phyloP scores from a whole-genome alignment of 2,888 invertebrate species.

The Bembecia ichneumoniformis region DNA sequence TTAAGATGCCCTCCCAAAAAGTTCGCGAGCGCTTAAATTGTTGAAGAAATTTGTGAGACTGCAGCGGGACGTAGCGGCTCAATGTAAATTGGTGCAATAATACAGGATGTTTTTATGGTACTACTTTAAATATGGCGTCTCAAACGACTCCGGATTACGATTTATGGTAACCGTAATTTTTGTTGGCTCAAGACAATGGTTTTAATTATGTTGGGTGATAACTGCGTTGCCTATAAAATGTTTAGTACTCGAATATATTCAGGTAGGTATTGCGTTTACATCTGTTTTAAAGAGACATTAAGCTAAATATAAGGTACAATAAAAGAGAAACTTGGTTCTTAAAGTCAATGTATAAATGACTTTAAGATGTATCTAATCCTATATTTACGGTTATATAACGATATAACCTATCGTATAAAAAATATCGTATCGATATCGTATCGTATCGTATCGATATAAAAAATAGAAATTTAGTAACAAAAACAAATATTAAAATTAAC shows the following conservation, averaged over 20 bases:
- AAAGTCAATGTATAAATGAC: no score
- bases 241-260: conserved; percentile 21
- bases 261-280: conserved; percentile 1
- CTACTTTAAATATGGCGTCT: conserved; percentile 65
- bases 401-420: no score
- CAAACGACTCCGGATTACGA: conserved; percentile 41
- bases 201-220: conserved; percentile 65
- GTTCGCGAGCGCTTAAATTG: conserved; percentile 1
- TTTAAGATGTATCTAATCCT: no score
- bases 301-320: neutral
- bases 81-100: conserved; percentile 28
- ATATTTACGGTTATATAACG: no score
- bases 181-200: conserved; percentile 57
- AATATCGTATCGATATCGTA: no score
- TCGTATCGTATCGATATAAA: no score
- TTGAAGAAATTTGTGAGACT: neutral
- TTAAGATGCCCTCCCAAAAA: conserved; percentile 20
- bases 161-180: conserved; percentile 62
- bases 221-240: conserved; percentile 48
- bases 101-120: conserved; percentile 52
- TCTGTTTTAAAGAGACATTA: neutral
- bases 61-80: conserved; percentile 14
- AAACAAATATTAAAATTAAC: no score
- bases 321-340: no score
- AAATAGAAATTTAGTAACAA: no score